Evolutionary conservation across 2,888 invertebrate genomes (phyloP).

Genomic region (Prosopocoilus inquinatus): DNA sequence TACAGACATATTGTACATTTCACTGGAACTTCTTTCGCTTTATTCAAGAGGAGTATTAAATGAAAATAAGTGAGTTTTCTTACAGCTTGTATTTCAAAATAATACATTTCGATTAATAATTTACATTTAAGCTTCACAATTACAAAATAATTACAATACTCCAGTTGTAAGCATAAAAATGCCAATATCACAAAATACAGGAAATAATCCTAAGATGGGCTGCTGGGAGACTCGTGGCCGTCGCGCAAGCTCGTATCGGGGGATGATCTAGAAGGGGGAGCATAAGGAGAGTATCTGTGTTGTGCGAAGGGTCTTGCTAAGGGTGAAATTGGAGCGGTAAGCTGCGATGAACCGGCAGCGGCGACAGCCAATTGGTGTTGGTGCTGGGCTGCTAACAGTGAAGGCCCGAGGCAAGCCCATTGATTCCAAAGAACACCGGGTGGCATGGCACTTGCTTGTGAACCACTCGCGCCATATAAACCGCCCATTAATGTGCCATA

Average conservation of each 20-base stretch:
- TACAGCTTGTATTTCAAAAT: conserved; percentile 2
- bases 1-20: conserved; percentile 41
- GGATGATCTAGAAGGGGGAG: conserved; percentile 55
- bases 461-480: conserved; percentile 51
- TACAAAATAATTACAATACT: conserved; percentile 18
- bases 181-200: conserved; percentile 29
- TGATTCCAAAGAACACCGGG: conserved; percentile 67
- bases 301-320: conserved; percentile 58
- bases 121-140: conserved; percentile 17
- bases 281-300: conserved; percentile 60
- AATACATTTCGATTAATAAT: conserved; percentile 1
- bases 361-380: conserved; percentile 57
- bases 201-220: conserved; percentile 40
- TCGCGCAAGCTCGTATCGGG: conserved; percentile 61
- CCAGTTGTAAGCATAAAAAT: conserved; percentile 26
- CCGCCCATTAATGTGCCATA: conserved; percentile 58
- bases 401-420: conserved; percentile 68
- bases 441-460: conserved; percentile 45
- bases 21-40: conserved; percentile 27
- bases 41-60: not conserved
- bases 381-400: conserved; percentile 61
- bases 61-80: conserved; percentile 1
- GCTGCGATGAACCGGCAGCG: conserved; percentile 55
- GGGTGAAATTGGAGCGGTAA: conserved; percentile 53
- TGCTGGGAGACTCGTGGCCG: conserved; percentile 47